These are phyloP conservation scores for Radopholus similis DNA, from an alignment of 1,140 invertebrate genomes.

Conservation along the genomic window DNA sequence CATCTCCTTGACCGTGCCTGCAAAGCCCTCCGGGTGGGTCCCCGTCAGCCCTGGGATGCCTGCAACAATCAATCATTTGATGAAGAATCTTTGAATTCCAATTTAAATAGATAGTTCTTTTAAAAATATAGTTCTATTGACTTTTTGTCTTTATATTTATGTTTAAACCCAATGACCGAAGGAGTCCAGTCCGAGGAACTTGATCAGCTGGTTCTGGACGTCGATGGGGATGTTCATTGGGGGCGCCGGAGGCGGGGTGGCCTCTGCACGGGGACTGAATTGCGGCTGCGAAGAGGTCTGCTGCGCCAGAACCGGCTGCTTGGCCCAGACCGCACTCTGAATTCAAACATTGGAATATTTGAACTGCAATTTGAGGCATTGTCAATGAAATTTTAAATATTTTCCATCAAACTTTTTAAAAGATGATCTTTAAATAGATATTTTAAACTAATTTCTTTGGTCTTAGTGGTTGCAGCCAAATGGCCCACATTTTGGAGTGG, in stretches of 20 bases:
- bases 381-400: background rate
- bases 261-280: slow-evolving; percentile 27
- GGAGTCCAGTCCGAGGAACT: slow-evolving; percentile 58
- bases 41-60: slow-evolving; percentile 58
- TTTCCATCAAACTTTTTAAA: background rate
- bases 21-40: slow-evolving; percentile 58
- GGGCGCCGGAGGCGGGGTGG: slow-evolving; percentile 49
- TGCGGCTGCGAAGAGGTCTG: slow-evolving; percentile 19
- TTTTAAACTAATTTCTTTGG: background rate
- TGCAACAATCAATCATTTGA: background rate
- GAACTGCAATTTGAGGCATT: background rate
- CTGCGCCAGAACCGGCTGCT: slow-evolving; percentile 30
- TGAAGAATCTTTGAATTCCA: too few species aligned
- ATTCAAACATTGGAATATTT: background rate
- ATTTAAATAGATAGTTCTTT: too few species aligned
- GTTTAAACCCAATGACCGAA: slow-evolving; percentile 31
- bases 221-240: slow-evolving; percentile 57
- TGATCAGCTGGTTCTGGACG: slow-evolving; percentile 60
- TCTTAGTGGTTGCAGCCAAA: background rate
- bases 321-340: slow-evolving; percentile 21
- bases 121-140: too few species aligned
- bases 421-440: background rate
- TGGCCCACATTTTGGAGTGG: background rate
- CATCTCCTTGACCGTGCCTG: slow-evolving; percentile 57
- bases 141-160: too few species aligned